phyloP scores from a whole-genome alignment of 2,113 vertebrate species.

The Neolamprologus variostigma region DNA sequence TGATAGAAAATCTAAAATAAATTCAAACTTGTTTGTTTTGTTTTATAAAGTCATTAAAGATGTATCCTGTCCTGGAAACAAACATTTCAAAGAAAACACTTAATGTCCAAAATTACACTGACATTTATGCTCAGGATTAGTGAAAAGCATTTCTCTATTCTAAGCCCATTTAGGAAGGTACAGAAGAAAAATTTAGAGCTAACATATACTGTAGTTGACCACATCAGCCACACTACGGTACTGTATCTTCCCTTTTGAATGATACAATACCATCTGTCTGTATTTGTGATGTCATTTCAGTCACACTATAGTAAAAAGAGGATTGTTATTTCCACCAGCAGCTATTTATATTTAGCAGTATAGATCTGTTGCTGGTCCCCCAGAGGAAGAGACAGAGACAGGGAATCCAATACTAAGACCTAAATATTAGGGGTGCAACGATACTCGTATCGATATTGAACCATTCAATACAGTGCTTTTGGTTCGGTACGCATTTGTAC shows the following conservation, averaged over 20 bases:
- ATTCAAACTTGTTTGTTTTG: not conserved
- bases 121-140: not conserved
- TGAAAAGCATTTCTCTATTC: not conserved
- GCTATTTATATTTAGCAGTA: not conserved
- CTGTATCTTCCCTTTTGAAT: not conserved
- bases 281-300: not conserved
- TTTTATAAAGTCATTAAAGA: not conserved
- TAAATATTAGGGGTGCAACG: fast-evolving
- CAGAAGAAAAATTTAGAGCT: not conserved
- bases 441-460: too few relatives aligned
- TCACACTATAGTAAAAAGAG: not conserved
- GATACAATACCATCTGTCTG: not conserved
- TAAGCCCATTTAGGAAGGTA: not conserved
- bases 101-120: not conserved
- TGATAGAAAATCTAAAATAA: not conserved
- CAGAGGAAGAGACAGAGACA: not conserved
- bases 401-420: not conserved
- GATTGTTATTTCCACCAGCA: not conserved
- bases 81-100: not conserved
- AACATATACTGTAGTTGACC: not conserved
- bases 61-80: not conserved
- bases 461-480: fast-evolving
- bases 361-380: not conserved
- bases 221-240: not conserved
- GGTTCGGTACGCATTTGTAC: fast-evolving